Evolutionary conservation across 1,140 invertebrate species (phyloP).

Genomic region (Drusus annulatus): DNA sequence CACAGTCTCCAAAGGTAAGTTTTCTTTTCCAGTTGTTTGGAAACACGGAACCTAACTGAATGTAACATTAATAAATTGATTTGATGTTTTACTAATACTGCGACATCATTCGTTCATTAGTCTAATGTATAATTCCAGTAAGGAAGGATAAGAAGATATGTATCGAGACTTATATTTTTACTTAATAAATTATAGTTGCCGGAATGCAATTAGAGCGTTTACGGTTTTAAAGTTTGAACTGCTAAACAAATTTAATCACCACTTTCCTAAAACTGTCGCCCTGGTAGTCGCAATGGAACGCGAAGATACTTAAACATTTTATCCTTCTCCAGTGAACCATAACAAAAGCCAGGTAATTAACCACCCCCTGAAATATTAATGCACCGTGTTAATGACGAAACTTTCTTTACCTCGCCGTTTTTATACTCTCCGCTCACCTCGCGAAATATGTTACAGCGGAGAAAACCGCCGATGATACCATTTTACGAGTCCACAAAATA

Average conservation of each 20-base stretch:
- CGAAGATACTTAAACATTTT: slow-evolving; percentile 52
- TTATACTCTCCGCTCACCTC: slow-evolving; percentile 33
- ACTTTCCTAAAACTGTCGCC: neutral
- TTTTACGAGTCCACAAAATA: slow-evolving; percentile 57
- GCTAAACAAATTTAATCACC: neutral
- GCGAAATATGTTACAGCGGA: slow-evolving; percentile 41
- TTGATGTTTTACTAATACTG: no score
- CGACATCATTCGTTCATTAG: no score
- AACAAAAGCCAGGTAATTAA: slow-evolving; percentile 50
- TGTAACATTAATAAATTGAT: no score
- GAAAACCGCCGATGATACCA: slow-evolving; percentile 50
- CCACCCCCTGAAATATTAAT: slow-evolving; percentile 53
- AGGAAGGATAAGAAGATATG: no score
- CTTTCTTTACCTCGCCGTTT: slow-evolving; percentile 45
- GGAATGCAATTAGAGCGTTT: no score
- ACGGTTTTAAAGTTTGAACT: neutral
- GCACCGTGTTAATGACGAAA: slow-evolving; percentile 46
- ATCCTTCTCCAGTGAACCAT: slow-evolving; percentile 37
- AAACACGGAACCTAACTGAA: no score
- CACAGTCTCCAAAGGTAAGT: slow-evolving; percentile 13
- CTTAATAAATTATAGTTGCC: no score
- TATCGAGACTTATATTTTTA: no score
- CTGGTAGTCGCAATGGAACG: neutral
- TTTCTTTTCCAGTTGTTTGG: neutral
- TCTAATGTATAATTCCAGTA: no score